Evolutionary conservation across 2,888 invertebrate species (phyloP), one percentile per base, ranked within the genome.

Genomic region (Drosophila flavopinicola): DNA sequence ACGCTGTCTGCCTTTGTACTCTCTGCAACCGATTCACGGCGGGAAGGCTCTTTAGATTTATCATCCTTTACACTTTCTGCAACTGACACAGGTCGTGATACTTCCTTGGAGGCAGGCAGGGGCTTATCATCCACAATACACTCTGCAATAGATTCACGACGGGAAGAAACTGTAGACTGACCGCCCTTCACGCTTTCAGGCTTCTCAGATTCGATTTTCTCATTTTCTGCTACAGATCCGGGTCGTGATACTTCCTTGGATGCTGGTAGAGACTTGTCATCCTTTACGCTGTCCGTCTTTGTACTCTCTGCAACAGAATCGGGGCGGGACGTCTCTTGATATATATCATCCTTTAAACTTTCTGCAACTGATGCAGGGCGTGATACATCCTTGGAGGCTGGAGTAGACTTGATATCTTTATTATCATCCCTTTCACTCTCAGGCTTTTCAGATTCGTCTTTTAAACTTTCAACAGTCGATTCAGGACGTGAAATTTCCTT

Each of bases 321-420:
- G 0, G 59, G 66, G 4, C 66, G 48, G 0, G 78, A 77, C 7
- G 33, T 11, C 37, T 77, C 84, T 9, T 75, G 10, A 0, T 75
- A 75, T 17, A 66, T 75, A 3, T 73, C 75, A 41, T 75, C 68
- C 23, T 52, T 44, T 5, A 32, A 24, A 35, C 67, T 41, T 7
- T 61, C 79, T 1, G 57, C 66, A 17, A 48, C 53, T 3, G 74
- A 78, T 17, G 51, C 27, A 29, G 45, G 48, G 5, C 52, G 32
- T 0, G 51, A 59, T 1, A 1, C 6, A 1, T 54, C 60, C 6
- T 42, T 47, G 4, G 51, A 41, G 0, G n/a, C 33, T 47, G 6
- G 48, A 41, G 0, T n/a, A n/a, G n/a, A n/a, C n/a, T n/a, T n/a
- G n/a, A n/a, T n/a, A n/a, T n/a, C n/a, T n/a, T n/a, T n/a, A n/a